Base-by-base conservation (phyloP, 2,888 invertebrate genomes). In the Cephus sareptanus region DNA sequence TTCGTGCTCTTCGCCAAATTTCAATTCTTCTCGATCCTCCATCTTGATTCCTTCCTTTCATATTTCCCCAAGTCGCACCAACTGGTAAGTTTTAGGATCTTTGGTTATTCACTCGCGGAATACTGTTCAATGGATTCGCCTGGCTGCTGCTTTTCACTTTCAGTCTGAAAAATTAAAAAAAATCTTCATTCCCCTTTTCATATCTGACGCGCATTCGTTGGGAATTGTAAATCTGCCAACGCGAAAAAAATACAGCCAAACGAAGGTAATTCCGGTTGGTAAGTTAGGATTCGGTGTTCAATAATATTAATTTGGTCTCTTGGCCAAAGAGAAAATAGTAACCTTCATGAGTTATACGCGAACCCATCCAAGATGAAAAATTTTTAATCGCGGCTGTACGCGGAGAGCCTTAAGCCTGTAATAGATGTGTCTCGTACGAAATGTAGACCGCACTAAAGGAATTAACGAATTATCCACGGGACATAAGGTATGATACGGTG, bases 71-170 rank as follows among this genome's bases (percentile, higher is more conserved):
- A 35, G 34, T 80, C 82, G 79, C 79, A 77, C 75, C 82, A 77
- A 82, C 81, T 81, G 77, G 83, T 84, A 85, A 82, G 77, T 71
- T 76, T 78, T 73, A 74, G 84, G 82, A 84, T 90, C 90, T 91
- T 91, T 91, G 90, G 90, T 90, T 86, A 86, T 89, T 86, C 85
- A 86, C 87, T 85, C 87, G 83, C 87, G 86, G 86, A 90, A 90
- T 90, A 90, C 90, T 90, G 90, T 86, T 89, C 83, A 56, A 78
- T 86, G 80, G 82, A 83, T 84, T 83, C 80, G 68, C 76, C 70
- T 34, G 75, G 77, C 79, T 80, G 77, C 79, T 76, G 37, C 75
- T 73, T 79, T 73, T 78, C 80, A 81, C 81, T 31, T 75, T 83
- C 82, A 83, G 84, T 84, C 85, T 85, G 82, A 34, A 81, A 84